Percentiles rank a stretch among this genome's conserved stretches.
Evolutionary conservation across 2,797 vertebrate species (phyloP).

Genomic region (Propithecus deckenii): DNA sequence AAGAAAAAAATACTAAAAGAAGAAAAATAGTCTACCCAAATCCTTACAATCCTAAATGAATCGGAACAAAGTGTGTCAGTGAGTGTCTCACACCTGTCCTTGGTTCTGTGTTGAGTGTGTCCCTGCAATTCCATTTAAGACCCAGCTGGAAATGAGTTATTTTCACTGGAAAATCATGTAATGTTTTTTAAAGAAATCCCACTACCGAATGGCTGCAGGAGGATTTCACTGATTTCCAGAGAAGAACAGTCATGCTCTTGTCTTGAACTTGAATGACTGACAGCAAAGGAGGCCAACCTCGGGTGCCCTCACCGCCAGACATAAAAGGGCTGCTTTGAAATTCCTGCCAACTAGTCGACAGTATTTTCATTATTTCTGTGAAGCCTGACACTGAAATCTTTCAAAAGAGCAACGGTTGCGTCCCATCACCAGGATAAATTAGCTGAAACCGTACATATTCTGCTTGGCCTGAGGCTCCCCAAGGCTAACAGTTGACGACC

Average conservation of each 20-base stretch:
- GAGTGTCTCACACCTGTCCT: not conserved
- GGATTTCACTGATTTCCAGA: not conserved
- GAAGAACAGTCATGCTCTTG: conserved; percentile 24
- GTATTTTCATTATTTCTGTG: conserved; percentile 16
- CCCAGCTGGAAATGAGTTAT: not conserved
- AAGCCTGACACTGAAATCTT: not conserved
- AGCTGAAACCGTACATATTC: not conserved
- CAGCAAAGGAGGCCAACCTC: not conserved
- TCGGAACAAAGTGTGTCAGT: not conserved
- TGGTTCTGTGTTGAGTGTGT: not conserved
- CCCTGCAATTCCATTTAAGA: not conserved
- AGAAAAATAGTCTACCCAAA: not conserved
- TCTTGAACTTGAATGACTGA: not conserved
- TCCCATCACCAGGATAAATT: not conserved
- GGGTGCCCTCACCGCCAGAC: not conserved
- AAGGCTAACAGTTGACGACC: not conserved
- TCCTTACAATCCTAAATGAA: not conserved
- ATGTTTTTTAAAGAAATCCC: not conserved
- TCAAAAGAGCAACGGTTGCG: not conserved
- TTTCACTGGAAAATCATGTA: conserved; percentile 1
- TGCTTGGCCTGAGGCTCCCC: not conserved
- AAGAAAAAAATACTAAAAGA: not conserved
- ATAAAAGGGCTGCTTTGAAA: conserved; percentile 15
- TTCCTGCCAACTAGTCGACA: not conserved
- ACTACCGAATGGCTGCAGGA: not conserved